phyloP scores from a whole-genome alignment of 2,113 vertebrate genomes.

The Trogon surrucura region DNA sequence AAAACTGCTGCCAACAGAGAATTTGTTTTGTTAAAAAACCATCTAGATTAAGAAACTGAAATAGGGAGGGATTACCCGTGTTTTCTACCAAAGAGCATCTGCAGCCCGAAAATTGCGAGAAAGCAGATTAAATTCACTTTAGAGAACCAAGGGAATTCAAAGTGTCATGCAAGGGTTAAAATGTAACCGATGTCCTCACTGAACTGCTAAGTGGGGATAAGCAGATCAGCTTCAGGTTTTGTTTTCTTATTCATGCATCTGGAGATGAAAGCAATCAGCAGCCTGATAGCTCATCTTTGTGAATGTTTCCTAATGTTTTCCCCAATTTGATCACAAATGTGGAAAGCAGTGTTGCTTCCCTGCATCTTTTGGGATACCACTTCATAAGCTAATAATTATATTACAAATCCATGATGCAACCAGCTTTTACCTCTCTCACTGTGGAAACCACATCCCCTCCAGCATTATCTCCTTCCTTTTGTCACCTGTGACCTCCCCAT shows the following conservation, averaged over 20 bases:
- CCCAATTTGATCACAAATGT: not conserved
- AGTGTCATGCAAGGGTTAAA: constrained; percentile 44
- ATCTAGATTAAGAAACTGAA: not conserved
- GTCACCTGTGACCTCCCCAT: constrained; percentile 27
- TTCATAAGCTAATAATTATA: constrained; percentile 39
- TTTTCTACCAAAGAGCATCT: not conserved
- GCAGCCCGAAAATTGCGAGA: not conserved
- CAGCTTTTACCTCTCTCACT: constrained; percentile 7
- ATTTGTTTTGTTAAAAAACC: not conserved
- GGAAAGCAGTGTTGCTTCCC: not conserved
- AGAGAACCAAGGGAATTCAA: not conserved
- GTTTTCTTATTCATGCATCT: constrained; percentile 46
- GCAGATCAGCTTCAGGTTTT: constrained; percentile 31
- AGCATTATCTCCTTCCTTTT: constrained; percentile 26
- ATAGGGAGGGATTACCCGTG: not conserved
- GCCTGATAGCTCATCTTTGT: not conserved
- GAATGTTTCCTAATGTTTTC: constrained; percentile 23
- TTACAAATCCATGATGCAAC: constrained; percentile 12
- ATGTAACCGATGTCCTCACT: constrained; percentile 5
- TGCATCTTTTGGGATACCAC: not conserved
- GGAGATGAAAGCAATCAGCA: constrained; percentile 31
- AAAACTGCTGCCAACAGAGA: not conserved
- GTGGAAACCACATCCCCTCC: not conserved
- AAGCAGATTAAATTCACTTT: not conserved
- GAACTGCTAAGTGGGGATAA: constrained; percentile 1